phyloP scores from a whole-genome alignment of 2,797 vertebrate species.

The Onychomys arenicola region DNA sequence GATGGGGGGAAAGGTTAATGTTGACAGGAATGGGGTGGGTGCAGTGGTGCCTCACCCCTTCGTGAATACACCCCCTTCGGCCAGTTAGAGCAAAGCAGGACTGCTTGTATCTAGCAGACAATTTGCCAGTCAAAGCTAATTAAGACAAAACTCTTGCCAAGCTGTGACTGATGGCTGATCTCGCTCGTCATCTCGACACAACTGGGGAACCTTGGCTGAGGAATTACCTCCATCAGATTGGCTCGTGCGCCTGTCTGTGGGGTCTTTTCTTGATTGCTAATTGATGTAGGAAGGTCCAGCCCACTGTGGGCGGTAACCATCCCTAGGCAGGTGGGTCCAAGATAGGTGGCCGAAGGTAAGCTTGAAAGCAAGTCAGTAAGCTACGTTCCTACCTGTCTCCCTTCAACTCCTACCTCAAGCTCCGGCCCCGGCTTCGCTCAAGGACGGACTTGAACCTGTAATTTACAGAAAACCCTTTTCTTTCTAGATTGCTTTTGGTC shows the following conservation, averaged over 20 bases:
- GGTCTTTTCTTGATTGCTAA: not conserved
- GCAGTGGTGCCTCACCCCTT: not conserved
- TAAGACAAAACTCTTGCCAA: constrained; percentile 65
- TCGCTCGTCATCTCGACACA: not conserved
- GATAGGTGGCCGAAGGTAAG: not conserved
- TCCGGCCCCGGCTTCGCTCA: not conserved
- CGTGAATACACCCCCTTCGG: not conserved
- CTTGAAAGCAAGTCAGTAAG: not conserved
- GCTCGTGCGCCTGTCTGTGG: not conserved
- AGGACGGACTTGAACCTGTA: not conserved
- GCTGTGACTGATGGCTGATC: not conserved
- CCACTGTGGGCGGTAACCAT: not conserved
- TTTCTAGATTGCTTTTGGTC: not conserved
- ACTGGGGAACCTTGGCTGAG: not conserved
- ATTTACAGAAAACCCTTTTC: not conserved
- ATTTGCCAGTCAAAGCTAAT: constrained; percentile 54
- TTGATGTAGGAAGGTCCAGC: not conserved
- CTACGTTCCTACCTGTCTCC: not conserved
- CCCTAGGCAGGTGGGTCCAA: not conserved
- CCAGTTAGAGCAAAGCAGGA: not conserved
- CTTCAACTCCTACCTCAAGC: not conserved
- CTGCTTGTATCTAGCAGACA: not conserved
- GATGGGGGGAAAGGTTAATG: not conserved
- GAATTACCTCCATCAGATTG: not conserved
- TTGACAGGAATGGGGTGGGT: not conserved